Percentiles rank a stretch among this genome's conserved stretches.
Evolutionary conservation across 2,888 invertebrate genomes (phyloP).

Genomic region (Stenotaenia linearis): DNA sequence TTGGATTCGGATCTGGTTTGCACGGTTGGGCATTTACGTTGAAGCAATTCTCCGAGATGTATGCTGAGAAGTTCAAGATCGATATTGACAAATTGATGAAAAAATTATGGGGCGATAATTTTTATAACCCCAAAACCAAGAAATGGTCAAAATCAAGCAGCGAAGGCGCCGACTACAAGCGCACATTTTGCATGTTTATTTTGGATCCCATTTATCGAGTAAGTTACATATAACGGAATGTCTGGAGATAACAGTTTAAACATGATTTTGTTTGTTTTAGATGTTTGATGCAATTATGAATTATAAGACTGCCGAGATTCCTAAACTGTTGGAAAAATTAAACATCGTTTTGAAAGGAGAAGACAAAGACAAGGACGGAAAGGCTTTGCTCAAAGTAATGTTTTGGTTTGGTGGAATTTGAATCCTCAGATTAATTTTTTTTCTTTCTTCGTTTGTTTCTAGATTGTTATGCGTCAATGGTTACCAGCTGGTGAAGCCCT

Average conservation of each 20-base stretch:
- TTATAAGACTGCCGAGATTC: constrained; percentile 90
- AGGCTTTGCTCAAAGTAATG: constrained; percentile 78
- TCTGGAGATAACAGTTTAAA: too few species aligned
- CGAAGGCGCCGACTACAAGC: constrained; percentile 69
- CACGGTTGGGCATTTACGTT: constrained; percentile 99
- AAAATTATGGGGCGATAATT: constrained; percentile 92
- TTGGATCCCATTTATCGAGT: constrained; percentile 98
- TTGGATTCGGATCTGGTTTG: constrained; percentile 98
- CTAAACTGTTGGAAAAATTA: constrained; percentile 79
- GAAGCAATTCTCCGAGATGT: constrained; percentile 99
- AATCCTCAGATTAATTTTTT: neutral
- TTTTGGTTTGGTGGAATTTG: neutral
- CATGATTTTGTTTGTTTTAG: constrained; percentile 38
- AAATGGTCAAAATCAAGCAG: constrained; percentile 95
- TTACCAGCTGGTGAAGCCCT: constrained; percentile 98
- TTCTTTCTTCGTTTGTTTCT: neutral
- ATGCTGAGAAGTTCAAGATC: constrained; percentile 97
- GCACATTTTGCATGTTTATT: constrained; percentile 98
- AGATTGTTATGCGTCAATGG: constrained; percentile 98
- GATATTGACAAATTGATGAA: constrained; percentile 96
- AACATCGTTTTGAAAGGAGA: constrained; percentile 87
- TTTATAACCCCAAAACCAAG: constrained; percentile 95
- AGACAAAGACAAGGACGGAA: constrained; percentile 94
- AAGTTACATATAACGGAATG: constrained; percentile 38
- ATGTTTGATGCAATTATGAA: constrained; percentile 81